Evolutionary conservation across 2,797 vertebrate species (phyloP), one percentile per base, ranked within the genome.

Genomic region (Sebastes itinus): DNA sequence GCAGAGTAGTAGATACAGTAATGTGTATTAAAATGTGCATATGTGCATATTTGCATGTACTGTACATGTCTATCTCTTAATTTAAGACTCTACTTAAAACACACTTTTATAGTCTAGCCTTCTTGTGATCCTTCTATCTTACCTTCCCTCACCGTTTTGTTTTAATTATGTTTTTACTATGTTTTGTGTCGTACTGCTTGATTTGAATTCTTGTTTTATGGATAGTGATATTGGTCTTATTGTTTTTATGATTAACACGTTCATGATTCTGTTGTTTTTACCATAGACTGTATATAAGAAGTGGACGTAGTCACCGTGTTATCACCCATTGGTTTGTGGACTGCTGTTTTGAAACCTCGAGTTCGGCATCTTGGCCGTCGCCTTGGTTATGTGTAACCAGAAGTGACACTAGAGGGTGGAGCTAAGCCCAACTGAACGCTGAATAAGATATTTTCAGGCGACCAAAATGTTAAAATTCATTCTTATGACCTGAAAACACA

Each of bases 21-120:
- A 80, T 49, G 55, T 12, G 52, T 30, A 80, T 86, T 70, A 73
- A 73, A 80, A 67, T 42, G 52, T 54, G 54, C 28, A 8, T 42
- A 42, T 56, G n/a, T 25, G 33, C 66, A 20, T 74, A 4, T 58
- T 46, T 28, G 72, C 38, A 59, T 23, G 61, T 2, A 54, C 49
- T 23, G 61, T 3, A 54, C 49, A 54, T 23, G 71, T 38, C 10
- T 54, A 0, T 11, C 13, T 64, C 60, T 60, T 30, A 6, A 33
- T 63, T 46, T 27, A 18, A 65, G 63, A 46, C 63, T 23, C 60
- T 23, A 23, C 61, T 38, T 23, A 46, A 46, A 46, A 27, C 16
- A 10, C 35, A 18, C 14, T 64, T 9, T 16, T 16, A 38, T 42
- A 27, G 63, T 27, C 0, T 4, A 27, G 23, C 8, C 23, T 10